phyloP scores from a whole-genome alignment of 2,888 invertebrate species.

The Nephrotoma flavescens region DNA sequence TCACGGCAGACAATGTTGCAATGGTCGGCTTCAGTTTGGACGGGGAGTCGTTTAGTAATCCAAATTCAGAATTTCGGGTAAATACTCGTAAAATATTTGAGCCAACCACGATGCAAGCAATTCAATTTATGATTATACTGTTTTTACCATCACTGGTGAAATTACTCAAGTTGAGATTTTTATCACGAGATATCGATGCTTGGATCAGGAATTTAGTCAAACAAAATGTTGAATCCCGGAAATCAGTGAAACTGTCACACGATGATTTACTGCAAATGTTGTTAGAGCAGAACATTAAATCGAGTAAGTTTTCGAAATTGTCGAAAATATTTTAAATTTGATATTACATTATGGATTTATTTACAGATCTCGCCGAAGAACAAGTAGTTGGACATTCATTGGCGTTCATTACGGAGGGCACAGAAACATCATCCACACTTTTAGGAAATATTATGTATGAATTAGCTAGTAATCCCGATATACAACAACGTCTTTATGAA shows the following conservation, averaged over 20 bases:
- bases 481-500: constrained; percentile 34
- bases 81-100: constrained; percentile 10
- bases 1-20: constrained; percentile 12
- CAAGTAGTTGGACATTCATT: constrained; percentile 39
- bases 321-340: not conserved
- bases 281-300: constrained; percentile 34
- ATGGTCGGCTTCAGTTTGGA: constrained; percentile 11
- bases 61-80: constrained; percentile 11
- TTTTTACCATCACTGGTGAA: constrained; percentile 7
- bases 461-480: constrained; percentile 35
- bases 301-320: not conserved
- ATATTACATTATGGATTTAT: not conserved
- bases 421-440: constrained; percentile 42
- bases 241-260: constrained; percentile 27
- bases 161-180: not conserved
- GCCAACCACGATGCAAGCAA: not conserved
- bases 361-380: constrained; percentile 28
- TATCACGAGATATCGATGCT: not conserved
- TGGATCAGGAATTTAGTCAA: constrained; percentile 23
- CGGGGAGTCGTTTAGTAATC: constrained; percentile 12
- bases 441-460: constrained; percentile 39
- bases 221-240: constrained; percentile 31
- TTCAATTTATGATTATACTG: constrained; percentile 4
- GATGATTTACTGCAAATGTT: constrained; percentile 40
- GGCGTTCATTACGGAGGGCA: constrained; percentile 45